Percentiles rank a stretch among this genome's conserved stretches.
phyloP scores from a whole-genome alignment of 2,113 vertebrate species.

The Oncorhynchus masou region DNA sequence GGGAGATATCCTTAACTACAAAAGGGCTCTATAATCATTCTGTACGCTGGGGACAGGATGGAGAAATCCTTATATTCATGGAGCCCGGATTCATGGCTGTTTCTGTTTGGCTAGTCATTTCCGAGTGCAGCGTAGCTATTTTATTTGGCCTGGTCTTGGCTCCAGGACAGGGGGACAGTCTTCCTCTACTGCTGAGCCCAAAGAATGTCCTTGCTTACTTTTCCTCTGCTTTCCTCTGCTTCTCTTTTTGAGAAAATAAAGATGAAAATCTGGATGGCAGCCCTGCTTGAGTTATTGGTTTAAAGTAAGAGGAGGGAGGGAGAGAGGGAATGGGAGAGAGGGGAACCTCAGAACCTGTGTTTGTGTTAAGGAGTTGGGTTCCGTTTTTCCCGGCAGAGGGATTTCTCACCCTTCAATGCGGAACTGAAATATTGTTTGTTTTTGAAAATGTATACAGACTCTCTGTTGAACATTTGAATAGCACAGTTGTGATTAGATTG shows the following conservation, averaged over 20 bases:
- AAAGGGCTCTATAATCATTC: conserved; percentile 84
- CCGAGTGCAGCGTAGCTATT: conserved; percentile 85
- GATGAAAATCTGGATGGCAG: conserved; percentile 31
- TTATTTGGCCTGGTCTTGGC: conserved; percentile 82
- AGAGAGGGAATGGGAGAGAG: conserved; percentile 8
- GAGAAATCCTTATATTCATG: conserved; percentile 82
- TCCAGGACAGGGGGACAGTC: conserved; percentile 84
- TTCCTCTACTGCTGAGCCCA: conserved; percentile 71
- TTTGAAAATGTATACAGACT: neutral
- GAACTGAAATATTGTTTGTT: neutral
- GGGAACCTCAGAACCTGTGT: conserved; percentile 13
- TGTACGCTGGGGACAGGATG: conserved; percentile 74
- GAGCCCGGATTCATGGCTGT: conserved; percentile 79
- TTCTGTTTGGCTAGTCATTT: conserved; percentile 88
- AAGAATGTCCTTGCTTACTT: conserved; percentile 85
- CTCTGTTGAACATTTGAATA: neutral
- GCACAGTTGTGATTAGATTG: too few species aligned
- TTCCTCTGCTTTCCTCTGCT: conserved; percentile 62
- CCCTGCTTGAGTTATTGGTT: conserved; percentile 49
- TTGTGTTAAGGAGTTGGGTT: conserved; percentile 33
- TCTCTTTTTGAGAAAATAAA: conserved; percentile 48
- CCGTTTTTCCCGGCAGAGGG: conserved; percentile 1
- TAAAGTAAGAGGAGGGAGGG: conserved; percentile 29
- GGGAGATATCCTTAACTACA: conserved; percentile 81
- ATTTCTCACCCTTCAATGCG: conserved; percentile 39